Evolutionary conservation across 2,797 vertebrate genomes (phyloP).

Genomic region (Anabacerthia variegaticeps): DNA sequence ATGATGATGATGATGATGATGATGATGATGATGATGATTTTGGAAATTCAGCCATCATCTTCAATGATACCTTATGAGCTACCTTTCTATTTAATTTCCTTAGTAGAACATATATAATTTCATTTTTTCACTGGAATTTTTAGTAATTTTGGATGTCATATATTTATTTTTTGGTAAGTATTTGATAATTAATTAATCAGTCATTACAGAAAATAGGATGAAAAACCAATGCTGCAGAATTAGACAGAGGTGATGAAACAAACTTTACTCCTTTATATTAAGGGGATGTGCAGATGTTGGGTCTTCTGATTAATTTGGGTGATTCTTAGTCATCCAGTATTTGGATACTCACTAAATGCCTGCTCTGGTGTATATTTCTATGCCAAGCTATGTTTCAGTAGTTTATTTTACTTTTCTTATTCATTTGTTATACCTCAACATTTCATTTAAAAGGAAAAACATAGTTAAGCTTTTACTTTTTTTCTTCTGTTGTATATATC

Average conservation of each 20-base stretch:
- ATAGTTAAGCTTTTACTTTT: background rate
- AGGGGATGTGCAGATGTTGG: background rate
- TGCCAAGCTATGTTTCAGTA: background rate
- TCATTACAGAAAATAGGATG: background rate
- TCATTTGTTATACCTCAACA: background rate
- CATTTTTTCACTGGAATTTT: background rate
- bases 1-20: background rate
- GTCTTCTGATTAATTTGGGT: background rate
- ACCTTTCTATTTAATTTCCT: background rate
- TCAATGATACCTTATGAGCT: background rate
- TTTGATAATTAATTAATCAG: background rate
- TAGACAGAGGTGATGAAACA: background rate
- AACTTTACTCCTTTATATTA: background rate
- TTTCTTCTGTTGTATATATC: background rate
- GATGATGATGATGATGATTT: background rate
- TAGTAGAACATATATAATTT: background rate
- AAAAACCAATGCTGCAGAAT: background rate
- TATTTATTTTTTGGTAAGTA: background rate
- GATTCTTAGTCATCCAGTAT: background rate
- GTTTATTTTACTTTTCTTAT: background rate
- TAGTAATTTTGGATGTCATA: background rate
- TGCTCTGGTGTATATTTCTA: background rate
- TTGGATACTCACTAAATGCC: background rate
- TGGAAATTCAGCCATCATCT: background rate
- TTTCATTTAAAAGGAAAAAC: background rate